Conservation (phyloP, 2,113 vertebrate species). For the Calonectris borealis region DNA sequence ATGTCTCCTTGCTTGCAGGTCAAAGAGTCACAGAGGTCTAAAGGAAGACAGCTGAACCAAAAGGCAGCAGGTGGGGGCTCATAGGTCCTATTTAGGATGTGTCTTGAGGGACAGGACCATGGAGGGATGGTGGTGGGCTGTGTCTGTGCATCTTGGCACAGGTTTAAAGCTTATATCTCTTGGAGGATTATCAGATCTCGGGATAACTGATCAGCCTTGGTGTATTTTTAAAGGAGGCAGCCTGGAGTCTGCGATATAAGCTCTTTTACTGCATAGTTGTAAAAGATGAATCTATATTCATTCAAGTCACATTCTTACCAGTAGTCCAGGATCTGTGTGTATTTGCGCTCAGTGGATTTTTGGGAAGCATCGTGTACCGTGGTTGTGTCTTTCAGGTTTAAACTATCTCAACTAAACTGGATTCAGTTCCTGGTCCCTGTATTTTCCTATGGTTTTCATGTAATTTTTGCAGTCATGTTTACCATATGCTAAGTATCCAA, state of each 20-base stretch:
- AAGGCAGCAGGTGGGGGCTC: constrained; percentile 31
- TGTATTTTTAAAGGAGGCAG: constrained; percentile 55
- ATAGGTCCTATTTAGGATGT: constrained; percentile 41
- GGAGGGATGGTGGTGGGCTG: neutral
- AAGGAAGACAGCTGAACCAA: constrained; percentile 63
- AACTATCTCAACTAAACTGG: neutral
- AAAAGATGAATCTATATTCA: neutral
- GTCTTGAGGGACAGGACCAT: neutral
- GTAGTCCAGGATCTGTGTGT: neutral
- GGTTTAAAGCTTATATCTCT: constrained; percentile 28
- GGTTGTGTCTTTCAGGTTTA: neutral
- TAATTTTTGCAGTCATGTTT: neutral
- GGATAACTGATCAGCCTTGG: neutral
- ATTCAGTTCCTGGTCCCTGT: neutral
- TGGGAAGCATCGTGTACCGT: neutral
- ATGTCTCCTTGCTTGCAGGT: constrained; percentile 41
- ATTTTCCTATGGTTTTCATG: neutral
- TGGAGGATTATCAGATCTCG: constrained; percentile 35
- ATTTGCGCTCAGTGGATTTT: neutral
- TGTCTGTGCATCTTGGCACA: neutral
- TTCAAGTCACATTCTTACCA: neutral
- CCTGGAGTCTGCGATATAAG: constrained; percentile 19
- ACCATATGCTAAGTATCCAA: neutral
- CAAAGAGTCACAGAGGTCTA: constrained; percentile 54
- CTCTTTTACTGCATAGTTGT: constrained; percentile 1